Percentiles rank a stretch among this genome's conserved stretches.
These are phyloP conservation scores for Venustoraphidia nigricollis DNA, from an alignment of 2,888 invertebrate genomes.

Conservation along the genomic window DNA sequence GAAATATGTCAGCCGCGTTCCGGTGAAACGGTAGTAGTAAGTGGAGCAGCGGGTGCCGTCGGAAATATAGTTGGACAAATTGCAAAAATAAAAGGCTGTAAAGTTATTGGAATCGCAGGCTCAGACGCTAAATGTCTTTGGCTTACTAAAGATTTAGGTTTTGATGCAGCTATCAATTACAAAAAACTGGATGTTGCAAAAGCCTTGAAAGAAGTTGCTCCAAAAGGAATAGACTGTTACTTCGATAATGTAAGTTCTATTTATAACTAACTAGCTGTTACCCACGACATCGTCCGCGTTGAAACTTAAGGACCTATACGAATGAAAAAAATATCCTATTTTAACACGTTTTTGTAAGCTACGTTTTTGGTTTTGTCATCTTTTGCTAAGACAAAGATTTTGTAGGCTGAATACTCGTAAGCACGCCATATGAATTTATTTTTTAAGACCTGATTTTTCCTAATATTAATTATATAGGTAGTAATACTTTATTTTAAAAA, in stretches of 20 bases:
- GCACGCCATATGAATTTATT: too few species aligned
- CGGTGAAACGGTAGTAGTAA: constrained; percentile 58
- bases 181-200: constrained; percentile 39
- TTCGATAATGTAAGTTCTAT: constrained; percentile 50
- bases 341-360: too few species aligned
- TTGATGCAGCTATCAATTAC: constrained; percentile 57
- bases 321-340: too few species aligned
- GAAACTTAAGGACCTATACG: too few species aligned
- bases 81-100: constrained; percentile 53
- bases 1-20: constrained; percentile 53
- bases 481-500: too few species aligned
- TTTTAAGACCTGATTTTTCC: too few species aligned
- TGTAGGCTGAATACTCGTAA: too few species aligned
- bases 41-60: constrained; percentile 64
- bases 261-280: too few species aligned
- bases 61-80: constrained; percentile 67
- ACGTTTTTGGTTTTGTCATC: too few species aligned
- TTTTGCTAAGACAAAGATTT: too few species aligned
- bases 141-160: constrained; percentile 43
- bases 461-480: too few species aligned
- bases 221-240: constrained; percentile 58
- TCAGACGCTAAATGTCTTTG: constrained; percentile 54
- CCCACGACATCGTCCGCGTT: too few species aligned
- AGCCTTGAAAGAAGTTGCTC: constrained; percentile 42
- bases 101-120: constrained; percentile 56